These are phyloP conservation scores for Ephialtes manifestator DNA, from an alignment of 2,888 invertebrate species.

Conservation along the genomic window DNA sequence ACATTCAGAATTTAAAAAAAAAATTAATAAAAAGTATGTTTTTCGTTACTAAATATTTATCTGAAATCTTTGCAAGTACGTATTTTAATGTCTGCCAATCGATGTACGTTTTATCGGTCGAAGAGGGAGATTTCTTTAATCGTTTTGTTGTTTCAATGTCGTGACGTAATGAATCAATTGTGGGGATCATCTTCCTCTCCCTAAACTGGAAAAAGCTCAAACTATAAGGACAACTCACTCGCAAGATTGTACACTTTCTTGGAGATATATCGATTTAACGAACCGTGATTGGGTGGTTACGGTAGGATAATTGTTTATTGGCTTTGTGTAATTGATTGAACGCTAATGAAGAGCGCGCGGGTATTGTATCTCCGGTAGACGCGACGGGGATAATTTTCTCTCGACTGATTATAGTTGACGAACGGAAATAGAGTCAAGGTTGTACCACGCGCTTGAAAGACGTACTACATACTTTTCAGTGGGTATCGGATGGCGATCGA, in stretches of 20 bases:
- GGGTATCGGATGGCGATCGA: conserved; percentile 16
- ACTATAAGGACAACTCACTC: background rate
- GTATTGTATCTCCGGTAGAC: conserved; percentile 4
- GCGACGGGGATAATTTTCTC: background rate
- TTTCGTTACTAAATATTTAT: no score
- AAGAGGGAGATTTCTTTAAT: no score
- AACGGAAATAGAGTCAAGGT: conserved; percentile 14
- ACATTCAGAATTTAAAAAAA: no score
- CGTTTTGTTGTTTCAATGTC: no score
- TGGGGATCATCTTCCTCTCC: background rate
- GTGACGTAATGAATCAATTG: no score
- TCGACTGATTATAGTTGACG: background rate
- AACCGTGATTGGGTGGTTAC: background rate
- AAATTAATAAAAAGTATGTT: no score
- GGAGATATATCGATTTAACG: background rate
- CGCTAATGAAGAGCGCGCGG: background rate
- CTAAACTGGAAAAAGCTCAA: background rate
- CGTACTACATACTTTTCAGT: background rate
- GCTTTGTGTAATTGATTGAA: background rate
- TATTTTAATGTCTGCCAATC: no score
- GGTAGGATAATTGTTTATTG: background rate
- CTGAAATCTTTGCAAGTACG: no score
- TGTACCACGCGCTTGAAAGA: background rate
- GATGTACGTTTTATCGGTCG: no score
- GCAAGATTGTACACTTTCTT: background rate